Percentiles rank a stretch among this genome's conserved stretches.
These are phyloP conservation scores for Tapera naevia DNA, from an alignment of 2,797 vertebrate species.

Conservation along the genomic window DNA sequence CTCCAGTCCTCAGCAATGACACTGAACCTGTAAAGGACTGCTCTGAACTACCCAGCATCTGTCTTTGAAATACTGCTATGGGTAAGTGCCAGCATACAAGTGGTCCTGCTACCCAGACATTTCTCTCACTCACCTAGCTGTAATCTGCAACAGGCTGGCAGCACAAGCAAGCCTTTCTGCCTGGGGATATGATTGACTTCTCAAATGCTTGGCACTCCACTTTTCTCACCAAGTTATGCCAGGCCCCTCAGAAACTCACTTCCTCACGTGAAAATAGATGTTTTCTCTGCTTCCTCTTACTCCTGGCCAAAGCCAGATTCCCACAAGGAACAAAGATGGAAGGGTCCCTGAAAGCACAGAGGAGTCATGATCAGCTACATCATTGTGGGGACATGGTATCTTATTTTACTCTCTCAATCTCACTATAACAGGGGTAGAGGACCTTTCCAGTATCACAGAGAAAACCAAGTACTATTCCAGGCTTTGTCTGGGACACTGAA, in stretches of 20 bases:
- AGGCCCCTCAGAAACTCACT: neutral
- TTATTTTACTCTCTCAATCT: neutral
- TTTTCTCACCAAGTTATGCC: neutral
- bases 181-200: neutral
- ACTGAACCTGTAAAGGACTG: neutral
- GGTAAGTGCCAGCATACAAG: neutral
- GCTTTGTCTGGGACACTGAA: neutral
- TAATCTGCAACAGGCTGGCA: neutral
- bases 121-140: neutral
- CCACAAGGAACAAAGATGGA: neutral
- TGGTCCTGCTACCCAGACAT: neutral
- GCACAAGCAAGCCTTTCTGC: rapidly evolving
- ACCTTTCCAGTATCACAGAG: neutral
- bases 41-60: neutral
- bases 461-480: neutral
- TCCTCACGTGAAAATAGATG: neutral
- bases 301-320: neutral
- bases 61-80: neutral
- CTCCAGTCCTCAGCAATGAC: rapidly evolving
- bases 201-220: neutral
- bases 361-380: neutral
- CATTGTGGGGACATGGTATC: neutral
- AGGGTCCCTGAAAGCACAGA: neutral
- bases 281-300: neutral
- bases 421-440: rapidly evolving